Evolutionary conservation across 2,113 vertebrate genomes (phyloP), one percentile per base, ranked within the genome.

Genomic region (Promerops cafer): DNA sequence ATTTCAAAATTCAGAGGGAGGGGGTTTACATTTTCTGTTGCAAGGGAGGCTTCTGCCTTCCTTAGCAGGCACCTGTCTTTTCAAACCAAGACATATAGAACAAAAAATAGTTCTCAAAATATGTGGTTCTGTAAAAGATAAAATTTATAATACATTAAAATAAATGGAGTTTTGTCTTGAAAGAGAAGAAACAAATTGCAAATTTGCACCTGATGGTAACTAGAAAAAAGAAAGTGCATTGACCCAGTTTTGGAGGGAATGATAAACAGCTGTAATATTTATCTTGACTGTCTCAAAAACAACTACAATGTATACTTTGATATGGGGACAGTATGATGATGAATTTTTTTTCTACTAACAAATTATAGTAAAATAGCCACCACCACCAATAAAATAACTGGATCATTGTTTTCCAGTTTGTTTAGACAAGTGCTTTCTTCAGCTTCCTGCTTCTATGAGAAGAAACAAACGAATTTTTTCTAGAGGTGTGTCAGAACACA

Each of bases 401-500:
- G 24, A 50, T 19, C 3, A 10, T 3, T 81, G 72, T 68, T 83
- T 89, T 72, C 30, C 7, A 39, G 35, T 22, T 90, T 77, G 18
- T 40, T 90, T 70, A 83, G 27, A 65, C 11, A 84, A 83, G 7
- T 75, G 9, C 1, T 88, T 86, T 86, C 24, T 79, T 77, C 63
- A 56, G 9, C 47, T 90, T 94, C 31, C 24, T 68, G 31, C 56
- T 94, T 74, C 40, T 56, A 24, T 74, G 68, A 89, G 37, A 90
- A 94, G 11, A 27, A 94, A 44, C 14, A 52, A 56, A 65, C 5
- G 5, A 90, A 27, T 85, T 94, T 91, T 92, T 86, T 8, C 40
- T 84, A 49, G 49, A 90, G 11, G 83, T 81, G 13, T 57, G 30
- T 91, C n/a, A 79, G 59, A 96, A 88, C n/a, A 86, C 33, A 91